Evolutionary conservation across 2,113 vertebrate species (phyloP).

Genomic region (Mola mola): DNA sequence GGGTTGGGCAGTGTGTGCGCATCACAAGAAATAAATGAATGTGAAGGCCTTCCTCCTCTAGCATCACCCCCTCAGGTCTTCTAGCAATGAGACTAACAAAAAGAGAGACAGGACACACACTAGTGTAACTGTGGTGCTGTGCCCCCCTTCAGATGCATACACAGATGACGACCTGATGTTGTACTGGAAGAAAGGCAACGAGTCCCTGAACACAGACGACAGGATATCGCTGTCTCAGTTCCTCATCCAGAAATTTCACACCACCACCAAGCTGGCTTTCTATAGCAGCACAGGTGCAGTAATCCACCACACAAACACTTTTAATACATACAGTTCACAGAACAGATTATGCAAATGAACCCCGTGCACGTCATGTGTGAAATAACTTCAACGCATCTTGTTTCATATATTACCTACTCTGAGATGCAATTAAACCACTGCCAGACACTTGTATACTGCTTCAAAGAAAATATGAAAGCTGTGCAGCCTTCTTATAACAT

Average conservation of each 20-base stretch:
- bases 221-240: slow-evolving; percentile 97
- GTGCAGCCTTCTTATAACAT: slow-evolving; percentile 20
- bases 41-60: background rate
- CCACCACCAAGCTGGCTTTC: slow-evolving; percentile 95
- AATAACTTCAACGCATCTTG: slow-evolving; percentile 15
- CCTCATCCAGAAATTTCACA: slow-evolving; percentile 98
- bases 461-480: too few species aligned
- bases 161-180: slow-evolving; percentile 98
- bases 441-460: too few species aligned
- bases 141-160: slow-evolving; percentile 87
- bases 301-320: slow-evolving; percentile 21
- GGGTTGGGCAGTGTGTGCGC: too few species aligned
- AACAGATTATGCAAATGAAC: slow-evolving; percentile 26
- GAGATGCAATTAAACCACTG: slow-evolving; percentile 27
- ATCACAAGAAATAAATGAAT: background rate
- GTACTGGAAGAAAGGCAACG: slow-evolving; percentile 98
- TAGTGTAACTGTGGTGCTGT: background rate
- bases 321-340: slow-evolving; percentile 1
- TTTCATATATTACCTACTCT: slow-evolving; percentile 20
- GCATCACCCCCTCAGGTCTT: background rate
- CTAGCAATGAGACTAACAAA: background rate
- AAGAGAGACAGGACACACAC: too few species aligned
- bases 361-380: background rate
- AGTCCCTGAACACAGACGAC: slow-evolving; percentile 96
- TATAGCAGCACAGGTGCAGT: slow-evolving; percentile 96